Evolutionary conservation across 2,113 vertebrate species (phyloP), one percentile per base, ranked within the genome.

Genomic region (Entelurus aequoreus): DNA sequence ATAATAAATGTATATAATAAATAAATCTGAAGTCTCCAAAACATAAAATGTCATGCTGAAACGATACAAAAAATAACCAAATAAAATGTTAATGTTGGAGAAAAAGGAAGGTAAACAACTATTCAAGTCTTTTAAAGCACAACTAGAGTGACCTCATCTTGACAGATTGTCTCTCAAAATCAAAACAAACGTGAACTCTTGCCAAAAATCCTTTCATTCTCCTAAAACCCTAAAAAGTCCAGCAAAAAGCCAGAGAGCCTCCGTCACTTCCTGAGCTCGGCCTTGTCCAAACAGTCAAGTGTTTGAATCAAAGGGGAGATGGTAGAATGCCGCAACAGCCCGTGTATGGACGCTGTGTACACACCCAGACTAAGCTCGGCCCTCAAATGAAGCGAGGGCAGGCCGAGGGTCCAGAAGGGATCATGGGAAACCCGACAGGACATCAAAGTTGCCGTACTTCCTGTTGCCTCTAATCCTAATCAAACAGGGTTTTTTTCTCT

Each of bases 221-320:
- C 9, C 54, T 6, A 55, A 55, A 55, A 16, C 14, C 6, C 6
- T 6, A 42, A 38, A 49, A 51, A 48, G 38, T 61, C 13, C 1
- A 2, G 10, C 12, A 14, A 15, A 16, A 37, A 56, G 40, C 37
- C 62, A 72, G 54, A 16, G 21, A 28, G 54, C 38, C 9, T 51
- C 52, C 21, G 2, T 68, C 55, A 59, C 63, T 65, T 60, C 48
- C 65, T 65, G 62, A 71, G 58, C 35, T 4, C 62, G 28, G 61
- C 51, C 4, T 54, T 79, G 60, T 77, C 77, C 60, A 78, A 74
- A 84, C 82, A 70, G 57, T 55, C 42, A 63, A 78, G 71, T 74
- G 66, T 67, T 35, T 11, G 53, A 72, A 75, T 68, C 54, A 54
- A 72, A 81, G 67, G 57, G 52, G 63, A 71, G 62, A 73, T 38